These are phyloP conservation scores for Chironomus tentans DNA, from an alignment of 2,888 invertebrate species.

Conservation along the genomic window DNA sequence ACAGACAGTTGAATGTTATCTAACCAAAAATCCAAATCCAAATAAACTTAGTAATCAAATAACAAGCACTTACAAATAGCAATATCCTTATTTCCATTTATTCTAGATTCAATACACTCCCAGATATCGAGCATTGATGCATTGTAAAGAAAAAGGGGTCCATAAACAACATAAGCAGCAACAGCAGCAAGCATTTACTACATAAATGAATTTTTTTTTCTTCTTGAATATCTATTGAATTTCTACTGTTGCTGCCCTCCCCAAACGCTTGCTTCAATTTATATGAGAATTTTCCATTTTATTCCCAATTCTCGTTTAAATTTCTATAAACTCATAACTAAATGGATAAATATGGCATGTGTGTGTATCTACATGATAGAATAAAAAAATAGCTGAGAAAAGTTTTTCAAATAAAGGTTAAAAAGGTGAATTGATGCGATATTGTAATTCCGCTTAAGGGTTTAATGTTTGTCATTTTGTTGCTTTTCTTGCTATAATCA, in stretches of 20 bases:
- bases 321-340: neutral
- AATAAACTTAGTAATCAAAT: no score
- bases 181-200: neutral
- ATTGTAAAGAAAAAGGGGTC: neutral
- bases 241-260: no score
- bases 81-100: no score
- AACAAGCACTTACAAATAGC: no score
- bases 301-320: neutral
- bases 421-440: neutral
- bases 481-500: neutral
- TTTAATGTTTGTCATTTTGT: neutral
- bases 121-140: no score
- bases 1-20: no score
- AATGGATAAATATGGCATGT: neutral
- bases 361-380: no score
- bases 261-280: no score
- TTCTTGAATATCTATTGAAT: no score
- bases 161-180: neutral
- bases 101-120: no score
- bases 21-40: no score
- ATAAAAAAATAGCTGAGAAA: no score
- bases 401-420: neutral
- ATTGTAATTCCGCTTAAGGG: neutral
- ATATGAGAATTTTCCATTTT: neutral
- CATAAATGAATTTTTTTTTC: neutral